Conservation (phyloP, 1,140 invertebrate genomes). For the Bombus breviceps region DNA sequence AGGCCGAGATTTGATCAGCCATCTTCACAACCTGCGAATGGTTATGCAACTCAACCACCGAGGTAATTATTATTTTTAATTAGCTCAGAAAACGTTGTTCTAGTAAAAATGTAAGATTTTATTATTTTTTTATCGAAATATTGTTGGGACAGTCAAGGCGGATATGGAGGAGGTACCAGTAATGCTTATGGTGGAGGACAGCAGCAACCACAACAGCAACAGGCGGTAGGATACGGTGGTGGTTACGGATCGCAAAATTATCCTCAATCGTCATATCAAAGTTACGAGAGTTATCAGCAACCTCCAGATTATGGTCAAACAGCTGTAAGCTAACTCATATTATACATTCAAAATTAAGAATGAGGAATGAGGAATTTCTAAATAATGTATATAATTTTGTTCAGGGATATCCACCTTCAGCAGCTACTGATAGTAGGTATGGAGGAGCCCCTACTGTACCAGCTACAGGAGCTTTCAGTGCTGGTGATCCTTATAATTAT, state of each 20-base stretch:
- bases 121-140: background rate
- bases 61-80: slow-evolving; percentile 49
- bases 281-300: slow-evolving; percentile 80
- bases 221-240: slow-evolving; percentile 72
- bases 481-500: slow-evolving; percentile 80
- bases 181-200: slow-evolving; percentile 76
- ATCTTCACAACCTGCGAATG: slow-evolving; percentile 77
- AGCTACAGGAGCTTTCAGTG: slow-evolving; percentile 72
- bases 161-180: slow-evolving; percentile 69
- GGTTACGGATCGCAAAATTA: slow-evolving; percentile 79
- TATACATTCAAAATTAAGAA: background rate
- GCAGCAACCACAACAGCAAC: slow-evolving; percentile 73
- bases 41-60: slow-evolving; percentile 77
- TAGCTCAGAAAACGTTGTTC: background rate
- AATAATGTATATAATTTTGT: slow-evolving; percentile 3
- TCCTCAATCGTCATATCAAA: slow-evolving; percentile 77
- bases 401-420: slow-evolving; percentile 78
- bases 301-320: slow-evolving; percentile 80
- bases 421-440: slow-evolving; percentile 76
- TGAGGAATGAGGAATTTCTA: background rate
- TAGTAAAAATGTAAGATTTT: background rate
- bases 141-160: slow-evolving; percentile 71
- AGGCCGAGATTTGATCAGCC: slow-evolving; percentile 80
- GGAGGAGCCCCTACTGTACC: slow-evolving; percentile 76
- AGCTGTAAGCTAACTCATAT: slow-evolving; percentile 69